These are phyloP conservation scores for Gephyroberyx darwinii DNA, from an alignment of 2,797 vertebrate genomes.

Conservation along the genomic window DNA sequence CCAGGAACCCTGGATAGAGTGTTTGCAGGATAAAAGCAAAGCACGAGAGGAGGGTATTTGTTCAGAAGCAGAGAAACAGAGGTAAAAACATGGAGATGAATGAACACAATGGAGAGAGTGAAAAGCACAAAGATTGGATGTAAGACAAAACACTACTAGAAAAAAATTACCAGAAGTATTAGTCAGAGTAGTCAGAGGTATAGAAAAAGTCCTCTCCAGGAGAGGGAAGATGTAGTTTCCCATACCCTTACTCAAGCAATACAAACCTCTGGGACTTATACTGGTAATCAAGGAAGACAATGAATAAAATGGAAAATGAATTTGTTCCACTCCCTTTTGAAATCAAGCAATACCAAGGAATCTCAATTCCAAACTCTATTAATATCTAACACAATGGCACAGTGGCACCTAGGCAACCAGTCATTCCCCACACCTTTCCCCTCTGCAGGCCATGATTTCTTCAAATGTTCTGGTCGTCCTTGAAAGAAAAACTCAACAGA, in stretches of 20 bases:
- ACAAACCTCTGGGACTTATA: constrained; percentile 19
- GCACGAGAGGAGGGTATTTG: too few relatives aligned
- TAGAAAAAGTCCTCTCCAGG: constrained; percentile 22
- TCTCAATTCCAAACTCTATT: background rate
- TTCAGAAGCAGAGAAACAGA: too few relatives aligned
- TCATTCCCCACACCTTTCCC: background rate
- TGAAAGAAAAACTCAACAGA: background rate
- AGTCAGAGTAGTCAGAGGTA: constrained; percentile 13
- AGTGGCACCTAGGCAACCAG: background rate
- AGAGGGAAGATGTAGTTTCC: constrained; percentile 28
- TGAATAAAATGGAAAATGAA: background rate
- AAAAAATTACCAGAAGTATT: too few relatives aligned
- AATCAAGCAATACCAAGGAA: background rate
- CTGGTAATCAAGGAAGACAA: constrained; percentile 21
- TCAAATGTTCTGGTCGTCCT: background rate
- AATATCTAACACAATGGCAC: background rate
- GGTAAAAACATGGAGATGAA: too few relatives aligned
- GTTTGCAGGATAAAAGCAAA: too few relatives aligned
- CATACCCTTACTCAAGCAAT: constrained; percentile 30
- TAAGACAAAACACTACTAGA: too few relatives aligned
- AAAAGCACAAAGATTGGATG: too few relatives aligned
- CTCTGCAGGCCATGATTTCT: background rate
- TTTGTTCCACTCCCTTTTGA: background rate
- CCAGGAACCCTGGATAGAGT: too few relatives aligned
- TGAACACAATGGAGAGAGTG: too few relatives aligned